Percentiles rank a stretch among this genome's conserved stretches.
phyloP scores from a whole-genome alignment of 92 coral and sea anemone genomes.

The Umimayanthus chanpuru region DNA sequence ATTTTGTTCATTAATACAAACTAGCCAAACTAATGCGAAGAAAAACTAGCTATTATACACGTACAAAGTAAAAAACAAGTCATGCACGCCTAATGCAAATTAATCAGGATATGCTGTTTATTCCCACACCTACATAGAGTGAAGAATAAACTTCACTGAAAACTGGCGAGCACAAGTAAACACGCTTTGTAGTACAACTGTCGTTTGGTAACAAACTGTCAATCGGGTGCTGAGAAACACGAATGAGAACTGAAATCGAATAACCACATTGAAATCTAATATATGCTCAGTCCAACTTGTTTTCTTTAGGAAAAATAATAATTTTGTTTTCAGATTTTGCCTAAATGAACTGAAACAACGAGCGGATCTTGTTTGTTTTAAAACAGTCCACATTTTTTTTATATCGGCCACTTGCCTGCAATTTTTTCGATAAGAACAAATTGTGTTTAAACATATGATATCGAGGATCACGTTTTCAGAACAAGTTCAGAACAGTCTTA shows the following conservation, averaged over 20 bases:
- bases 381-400: too few relatives aligned
- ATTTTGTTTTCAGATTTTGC: not conserved
- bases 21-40: not conserved
- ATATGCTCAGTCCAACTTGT: too few relatives aligned
- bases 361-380: not conserved
- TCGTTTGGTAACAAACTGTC: not conserved
- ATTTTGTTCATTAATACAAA: not conserved
- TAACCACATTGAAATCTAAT: not conserved
- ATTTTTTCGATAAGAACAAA: not conserved
- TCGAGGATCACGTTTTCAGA: too few relatives aligned
- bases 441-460: not conserved
- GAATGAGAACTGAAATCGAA: not conserved
- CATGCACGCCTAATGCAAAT: not conserved
- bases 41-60: not conserved
- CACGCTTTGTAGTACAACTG: not conserved
- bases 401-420: not conserved
- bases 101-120: not conserved
- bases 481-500: not conserved
- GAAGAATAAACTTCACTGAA: not conserved
- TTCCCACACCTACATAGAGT: conserved; percentile 5
- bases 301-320: too few relatives aligned
- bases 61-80: not conserved
- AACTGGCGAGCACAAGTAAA: not conserved
- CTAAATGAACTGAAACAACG: not conserved
- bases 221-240: not conserved